Evolutionary conservation across 1,140 invertebrate genomes (phyloP).

Genomic region (Archegozetes longisetosus): DNA sequence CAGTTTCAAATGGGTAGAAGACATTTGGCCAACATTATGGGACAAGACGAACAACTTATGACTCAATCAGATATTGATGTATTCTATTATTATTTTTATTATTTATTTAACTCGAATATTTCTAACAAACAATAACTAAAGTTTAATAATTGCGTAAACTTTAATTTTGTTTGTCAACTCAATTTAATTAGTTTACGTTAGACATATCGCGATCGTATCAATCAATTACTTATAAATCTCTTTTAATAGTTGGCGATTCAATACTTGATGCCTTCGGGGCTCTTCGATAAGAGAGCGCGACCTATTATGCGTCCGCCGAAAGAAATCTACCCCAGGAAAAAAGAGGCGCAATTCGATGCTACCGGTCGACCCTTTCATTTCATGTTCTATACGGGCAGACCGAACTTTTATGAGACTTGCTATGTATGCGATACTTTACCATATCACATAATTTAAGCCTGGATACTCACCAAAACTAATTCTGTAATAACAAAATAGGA

Average conservation of each 20-base stretch:
- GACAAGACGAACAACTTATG: conserved; percentile 66
- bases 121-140: no score
- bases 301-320: conserved; percentile 67
- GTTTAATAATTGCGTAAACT: no score
- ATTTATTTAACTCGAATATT: no score
- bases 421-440: conserved; percentile 41
- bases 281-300: conserved; percentile 59
- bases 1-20: conserved; percentile 81
- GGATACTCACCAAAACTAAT: conserved; percentile 31
- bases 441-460: no score
- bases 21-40: conserved; percentile 98
- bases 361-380: conserved; percentile 69
- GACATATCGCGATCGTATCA: no score
- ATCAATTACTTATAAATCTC: conserved; percentile 6
- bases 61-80: conserved; percentile 75
- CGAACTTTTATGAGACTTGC: conserved; percentile 63
- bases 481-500: conserved; percentile 46
- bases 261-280: conserved; percentile 80
- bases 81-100: conserved; percentile 22
- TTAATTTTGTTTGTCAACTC: no score
- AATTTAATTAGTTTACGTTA: no score
- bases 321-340: conserved; percentile 55
- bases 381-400: conserved; percentile 72
- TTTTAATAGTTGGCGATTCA: conserved; percentile 53
- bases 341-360: conserved; percentile 66